phyloP scores from a whole-genome alignment of 2,888 invertebrate species.

The Clanis bilineata region DNA sequence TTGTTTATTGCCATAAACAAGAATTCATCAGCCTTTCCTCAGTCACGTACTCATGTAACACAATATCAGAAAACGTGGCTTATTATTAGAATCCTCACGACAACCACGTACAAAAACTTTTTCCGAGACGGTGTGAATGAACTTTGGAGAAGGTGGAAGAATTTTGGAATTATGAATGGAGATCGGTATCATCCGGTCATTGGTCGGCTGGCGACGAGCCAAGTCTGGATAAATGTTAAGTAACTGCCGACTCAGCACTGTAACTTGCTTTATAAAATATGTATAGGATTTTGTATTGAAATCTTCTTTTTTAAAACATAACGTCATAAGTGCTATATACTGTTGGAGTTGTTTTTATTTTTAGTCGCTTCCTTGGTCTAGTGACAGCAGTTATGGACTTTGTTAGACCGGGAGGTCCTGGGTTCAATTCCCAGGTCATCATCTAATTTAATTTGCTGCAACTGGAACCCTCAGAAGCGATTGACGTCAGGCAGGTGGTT shows the following conservation, averaged over 20 bases:
- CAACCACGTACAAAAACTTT: neutral
- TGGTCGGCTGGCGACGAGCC: slow-evolving; percentile 29
- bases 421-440: too few species aligned
- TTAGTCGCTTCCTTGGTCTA: too few species aligned
- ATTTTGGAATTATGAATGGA: slow-evolving; percentile 26
- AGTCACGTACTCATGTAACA: neutral
- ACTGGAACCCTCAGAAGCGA: too few species aligned
- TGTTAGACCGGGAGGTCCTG: too few species aligned
- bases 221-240: slow-evolving; percentile 14
- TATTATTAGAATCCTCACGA: neutral
- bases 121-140: slow-evolving; percentile 27
- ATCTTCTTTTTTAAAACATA: too few species aligned
- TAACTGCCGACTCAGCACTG: neutral
- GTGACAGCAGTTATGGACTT: too few species aligned
- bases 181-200: slow-evolving; percentile 26
- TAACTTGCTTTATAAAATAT: neutral
- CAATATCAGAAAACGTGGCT: neutral
- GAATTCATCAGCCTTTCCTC: neutral
- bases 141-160: slow-evolving; percentile 28
- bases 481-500: too few species aligned
- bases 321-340: too few species aligned
- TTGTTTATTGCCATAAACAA: neutral
- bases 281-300: neutral
- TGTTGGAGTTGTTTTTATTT: too few species aligned
- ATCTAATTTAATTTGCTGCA: too few species aligned